Base-by-base conservation (phyloP, 2,888 invertebrate species). In the Eumerus sabulonum region DNA sequence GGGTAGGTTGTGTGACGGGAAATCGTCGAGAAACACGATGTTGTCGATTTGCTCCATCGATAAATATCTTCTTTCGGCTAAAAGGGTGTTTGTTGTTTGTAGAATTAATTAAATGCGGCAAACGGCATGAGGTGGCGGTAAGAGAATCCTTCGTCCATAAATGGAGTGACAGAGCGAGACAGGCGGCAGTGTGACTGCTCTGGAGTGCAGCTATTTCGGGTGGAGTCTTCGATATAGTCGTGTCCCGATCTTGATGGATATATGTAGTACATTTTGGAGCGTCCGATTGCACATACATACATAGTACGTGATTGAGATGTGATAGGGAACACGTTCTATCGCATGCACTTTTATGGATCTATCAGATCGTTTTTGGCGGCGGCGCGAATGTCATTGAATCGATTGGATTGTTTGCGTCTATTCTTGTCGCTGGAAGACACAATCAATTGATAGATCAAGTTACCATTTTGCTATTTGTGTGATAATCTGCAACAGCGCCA, bases 21-120 rank as follows among this genome's bases (percentile, higher is more conserved):
- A 27, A 27, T 27, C 2, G 7, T 7, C 2, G 27, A 27, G 7
- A 27, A 27, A 76, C 81, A 71, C 56, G 64, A 66, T 70, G 81
- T 71, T 76, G 81, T 76, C 81, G 76, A 74, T 74, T 66, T 76
- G 76, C 70, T 66, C 76, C 76, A 81, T 81, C 81, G 81, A 81
- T 76, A 76, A 76, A 76, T 76, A 81, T 81, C 76, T 76, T 60
- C 62, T 74, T 74, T 79, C 64, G 64, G 70, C 70, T 63, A 67
- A 72, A 68, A 74, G 74, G 74, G 74, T 79, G 73, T 73, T 74
- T 53, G 57, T 51, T 56, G 68, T 68, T 40, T 57, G 62, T 62
- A 18, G 56, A 56, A 45, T 68, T 74, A 57, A 74, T 74, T 68
- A 44, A 60, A 19, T 0, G 35, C 17, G 13, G 35, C 42, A 27